Conservation (phyloP, 2,797 vertebrate species). For the Iguana delicatissima region DNA sequence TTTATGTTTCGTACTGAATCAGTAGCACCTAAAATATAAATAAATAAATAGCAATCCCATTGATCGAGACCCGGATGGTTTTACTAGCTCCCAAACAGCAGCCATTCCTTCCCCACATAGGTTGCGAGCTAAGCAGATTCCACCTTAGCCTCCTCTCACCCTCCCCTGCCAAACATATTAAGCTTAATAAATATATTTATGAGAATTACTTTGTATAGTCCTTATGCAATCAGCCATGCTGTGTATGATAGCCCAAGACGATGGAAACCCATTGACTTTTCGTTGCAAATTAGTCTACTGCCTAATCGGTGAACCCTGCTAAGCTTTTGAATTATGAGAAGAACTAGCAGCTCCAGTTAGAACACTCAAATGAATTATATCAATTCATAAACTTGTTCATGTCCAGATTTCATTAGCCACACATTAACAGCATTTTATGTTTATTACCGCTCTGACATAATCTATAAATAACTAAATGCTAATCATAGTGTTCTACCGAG, state of each 20-base stretch:
- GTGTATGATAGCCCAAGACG: slow-evolving; percentile 90
- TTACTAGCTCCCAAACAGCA: slow-evolving; percentile 71
- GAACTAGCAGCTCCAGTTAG: slow-evolving; percentile 86
- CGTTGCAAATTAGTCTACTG: slow-evolving; percentile 93
- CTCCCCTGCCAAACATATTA: slow-evolving; percentile 85
- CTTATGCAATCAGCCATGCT: slow-evolving; percentile 92
- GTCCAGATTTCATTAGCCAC: slow-evolving; percentile 99
- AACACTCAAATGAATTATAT: slow-evolving; percentile 96
- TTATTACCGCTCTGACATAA: slow-evolving; percentile 97
- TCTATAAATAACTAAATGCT: slow-evolving; percentile 99
- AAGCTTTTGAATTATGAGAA: slow-evolving; percentile 91
- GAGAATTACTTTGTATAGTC: slow-evolving; percentile 91
- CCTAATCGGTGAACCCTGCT: slow-evolving; percentile 92
- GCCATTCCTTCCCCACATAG: slow-evolving; percentile 75
- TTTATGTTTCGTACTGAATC: slow-evolving; percentile 71
- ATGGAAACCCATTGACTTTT: slow-evolving; percentile 93
- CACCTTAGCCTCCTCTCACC: slow-evolving; percentile 73
- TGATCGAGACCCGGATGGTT: slow-evolving; percentile 67
- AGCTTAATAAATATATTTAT: slow-evolving; percentile 95
- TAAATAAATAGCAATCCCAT: slow-evolving; percentile 52
- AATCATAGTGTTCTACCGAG: slow-evolving; percentile 89
- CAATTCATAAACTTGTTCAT: slow-evolving; percentile 97
- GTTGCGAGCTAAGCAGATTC: slow-evolving; percentile 82
- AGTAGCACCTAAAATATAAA: slow-evolving; percentile 67
- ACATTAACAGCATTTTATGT: slow-evolving; percentile 98